These are phyloP conservation scores for Gorsachius magnificus DNA, from an alignment of 2,797 vertebrate species.

Conservation along the genomic window DNA sequence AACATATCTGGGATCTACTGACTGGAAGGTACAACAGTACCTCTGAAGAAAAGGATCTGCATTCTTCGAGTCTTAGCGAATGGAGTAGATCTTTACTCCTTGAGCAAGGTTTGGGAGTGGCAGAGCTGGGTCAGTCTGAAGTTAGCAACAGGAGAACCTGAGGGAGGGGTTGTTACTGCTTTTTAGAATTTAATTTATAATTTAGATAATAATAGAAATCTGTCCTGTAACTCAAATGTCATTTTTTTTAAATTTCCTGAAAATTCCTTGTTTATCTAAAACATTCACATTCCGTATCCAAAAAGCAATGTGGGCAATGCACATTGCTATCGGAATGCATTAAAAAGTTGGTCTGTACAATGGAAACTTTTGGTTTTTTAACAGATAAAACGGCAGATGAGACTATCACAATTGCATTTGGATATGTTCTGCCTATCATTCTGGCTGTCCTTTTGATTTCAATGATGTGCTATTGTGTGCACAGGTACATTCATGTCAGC, in stretches of 20 bases:
- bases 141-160: neutral
- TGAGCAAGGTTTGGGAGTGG: neutral
- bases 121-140: neutral
- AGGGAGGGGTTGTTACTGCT: neutral
- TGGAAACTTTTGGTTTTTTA: conserved; percentile 16
- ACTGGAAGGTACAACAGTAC: neutral
- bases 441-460: conserved; percentile 57
- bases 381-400: conserved; percentile 66
- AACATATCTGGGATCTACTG: neutral
- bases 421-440: conserved; percentile 64
- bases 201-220: neutral
- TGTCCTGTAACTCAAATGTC: neutral
- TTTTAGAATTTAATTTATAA: neutral
- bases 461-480: conserved; percentile 59
- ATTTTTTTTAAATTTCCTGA: neutral
- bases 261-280: neutral
- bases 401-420: conserved; percentile 57
- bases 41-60: neutral
- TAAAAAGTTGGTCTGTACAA: neutral
- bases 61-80: neutral
- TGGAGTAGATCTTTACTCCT: neutral
- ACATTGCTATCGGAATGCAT: neutral
- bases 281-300: neutral
- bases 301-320: neutral
- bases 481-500: conserved; percentile 68